A percentile compares a stretch with the other conserved stretches of the same genome.
Evolutionary conservation across 1,140 invertebrate species (phyloP).

Genomic region (Drosophila setifemur): DNA sequence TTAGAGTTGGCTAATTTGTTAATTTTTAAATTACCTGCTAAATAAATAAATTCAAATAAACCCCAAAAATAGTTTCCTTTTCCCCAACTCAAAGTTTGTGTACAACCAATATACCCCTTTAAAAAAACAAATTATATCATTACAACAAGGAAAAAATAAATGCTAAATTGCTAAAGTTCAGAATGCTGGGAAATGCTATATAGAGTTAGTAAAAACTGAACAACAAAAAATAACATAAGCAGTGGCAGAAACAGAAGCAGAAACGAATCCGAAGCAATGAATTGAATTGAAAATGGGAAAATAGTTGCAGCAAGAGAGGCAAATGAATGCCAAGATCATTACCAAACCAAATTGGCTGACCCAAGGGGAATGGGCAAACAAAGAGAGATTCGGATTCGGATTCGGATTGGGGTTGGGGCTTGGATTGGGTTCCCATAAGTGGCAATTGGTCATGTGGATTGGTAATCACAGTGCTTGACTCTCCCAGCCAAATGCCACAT

Average conservation of each 20-base stretch:
- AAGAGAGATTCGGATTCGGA: neutral
- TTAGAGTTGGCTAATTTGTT: no score
- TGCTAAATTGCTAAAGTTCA: constrained; percentile 34
- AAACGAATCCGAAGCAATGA: neutral
- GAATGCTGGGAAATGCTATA: constrained; percentile 17
- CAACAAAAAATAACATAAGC: neutral
- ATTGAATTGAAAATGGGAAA: constrained; percentile 32
- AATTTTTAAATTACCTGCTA: no score
- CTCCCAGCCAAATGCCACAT: constrained; percentile 7
- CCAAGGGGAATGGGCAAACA: constrained; percentile 10
- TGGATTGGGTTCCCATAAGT: no score
- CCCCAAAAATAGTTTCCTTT: no score
- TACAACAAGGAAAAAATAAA: constrained; percentile 4
- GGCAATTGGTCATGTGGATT: neutral
- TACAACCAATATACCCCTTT: constrained; percentile 6
- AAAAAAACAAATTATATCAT: constrained; percentile 11
- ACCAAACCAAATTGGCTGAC: constrained; percentile 30
- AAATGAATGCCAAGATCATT: constrained; percentile 43
- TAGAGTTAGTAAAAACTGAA: neutral
- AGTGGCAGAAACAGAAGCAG: constrained; percentile 3
- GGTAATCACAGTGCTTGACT: neutral
- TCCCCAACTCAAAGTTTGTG: no score
- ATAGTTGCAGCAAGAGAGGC: neutral
- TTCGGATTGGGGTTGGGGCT: neutral
- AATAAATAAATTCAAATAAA: no score